Percentiles rank a stretch among this genome's conserved stretches.
These are phyloP conservation scores for Calameuta pallipes DNA, from an alignment of 2,888 invertebrate species.

Conservation along the genomic window DNA sequence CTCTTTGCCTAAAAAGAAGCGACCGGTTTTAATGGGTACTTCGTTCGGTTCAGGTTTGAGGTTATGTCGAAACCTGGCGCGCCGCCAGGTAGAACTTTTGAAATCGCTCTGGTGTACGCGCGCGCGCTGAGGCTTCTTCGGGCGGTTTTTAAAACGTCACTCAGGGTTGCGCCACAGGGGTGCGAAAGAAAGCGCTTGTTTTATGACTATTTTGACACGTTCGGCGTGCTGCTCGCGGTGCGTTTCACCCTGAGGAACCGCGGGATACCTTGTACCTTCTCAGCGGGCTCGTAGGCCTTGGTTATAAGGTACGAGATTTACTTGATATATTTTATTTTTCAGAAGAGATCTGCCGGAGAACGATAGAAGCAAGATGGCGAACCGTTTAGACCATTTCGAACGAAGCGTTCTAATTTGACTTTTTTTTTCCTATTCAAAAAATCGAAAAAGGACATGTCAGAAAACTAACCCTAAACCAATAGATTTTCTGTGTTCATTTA, in stretches of 20 bases:
- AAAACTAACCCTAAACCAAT: not conserved
- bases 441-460: constrained; percentile 21
- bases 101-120: not conserved
- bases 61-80: not conserved
- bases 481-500: not conserved
- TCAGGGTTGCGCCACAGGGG: constrained; percentile 35
- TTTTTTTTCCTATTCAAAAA: not conserved
- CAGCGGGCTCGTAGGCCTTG: constrained; percentile 40
- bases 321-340: not conserved
- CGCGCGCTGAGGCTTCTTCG: not conserved
- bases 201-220: constrained; percentile 63
- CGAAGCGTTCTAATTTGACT: constrained; percentile 2
- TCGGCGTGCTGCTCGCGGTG: constrained; percentile 54
- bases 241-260: constrained; percentile 54
- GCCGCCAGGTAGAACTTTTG: not conserved
- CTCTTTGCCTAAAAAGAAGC: not conserved
- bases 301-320: not conserved
- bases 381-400: constrained; percentile 22
- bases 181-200: constrained; percentile 34
- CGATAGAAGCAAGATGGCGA: not conserved
- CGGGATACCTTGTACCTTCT: constrained; percentile 56
- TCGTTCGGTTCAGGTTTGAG: not conserved
- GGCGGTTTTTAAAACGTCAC: constrained; percentile 10
- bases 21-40: not conserved
- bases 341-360: not conserved